A percentile compares a stretch with the other conserved stretches of the same genome.
Conservation (phyloP, 2,888 invertebrate species). For the Pristionchus japonicus region DNA sequence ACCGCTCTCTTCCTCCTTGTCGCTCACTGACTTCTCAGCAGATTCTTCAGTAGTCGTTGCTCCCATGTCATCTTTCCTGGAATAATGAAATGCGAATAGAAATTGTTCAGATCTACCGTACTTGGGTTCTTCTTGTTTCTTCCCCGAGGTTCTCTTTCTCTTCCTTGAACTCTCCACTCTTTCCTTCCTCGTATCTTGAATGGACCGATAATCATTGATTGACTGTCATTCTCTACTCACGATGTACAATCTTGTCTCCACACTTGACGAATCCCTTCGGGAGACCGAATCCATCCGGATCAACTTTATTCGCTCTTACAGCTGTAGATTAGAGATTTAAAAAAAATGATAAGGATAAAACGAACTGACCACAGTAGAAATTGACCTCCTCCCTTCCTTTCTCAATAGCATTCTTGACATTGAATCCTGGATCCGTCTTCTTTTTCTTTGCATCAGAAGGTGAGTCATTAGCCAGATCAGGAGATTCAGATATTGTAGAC, state of each 20-base stretch:
- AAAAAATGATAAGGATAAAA: background rate
- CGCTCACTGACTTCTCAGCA: background rate
- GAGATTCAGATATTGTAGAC: background rate
- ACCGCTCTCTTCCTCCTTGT: background rate
- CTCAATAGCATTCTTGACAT: background rate
- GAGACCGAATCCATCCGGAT: background rate
- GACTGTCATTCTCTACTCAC: background rate
- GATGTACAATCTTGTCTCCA: constrained; percentile 1
- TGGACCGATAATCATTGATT: background rate
- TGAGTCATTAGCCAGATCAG: background rate
- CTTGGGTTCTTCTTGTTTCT: background rate
- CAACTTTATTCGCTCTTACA: background rate
- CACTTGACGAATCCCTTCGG: background rate
- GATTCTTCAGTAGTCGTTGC: background rate
- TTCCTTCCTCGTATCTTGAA: background rate
- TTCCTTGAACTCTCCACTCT: background rate
- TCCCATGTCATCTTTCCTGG: background rate
- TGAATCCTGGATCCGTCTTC: background rate
- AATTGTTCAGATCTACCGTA: background rate
- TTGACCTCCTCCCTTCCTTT: background rate
- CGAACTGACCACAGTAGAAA: background rate
- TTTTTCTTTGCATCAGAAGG: background rate
- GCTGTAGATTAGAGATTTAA: background rate
- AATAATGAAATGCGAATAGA: background rate
- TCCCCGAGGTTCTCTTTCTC: background rate